These are phyloP conservation scores for Pseudanteris insignis DNA, from an alignment of 2,888 invertebrate species.

Conservation along the genomic window DNA sequence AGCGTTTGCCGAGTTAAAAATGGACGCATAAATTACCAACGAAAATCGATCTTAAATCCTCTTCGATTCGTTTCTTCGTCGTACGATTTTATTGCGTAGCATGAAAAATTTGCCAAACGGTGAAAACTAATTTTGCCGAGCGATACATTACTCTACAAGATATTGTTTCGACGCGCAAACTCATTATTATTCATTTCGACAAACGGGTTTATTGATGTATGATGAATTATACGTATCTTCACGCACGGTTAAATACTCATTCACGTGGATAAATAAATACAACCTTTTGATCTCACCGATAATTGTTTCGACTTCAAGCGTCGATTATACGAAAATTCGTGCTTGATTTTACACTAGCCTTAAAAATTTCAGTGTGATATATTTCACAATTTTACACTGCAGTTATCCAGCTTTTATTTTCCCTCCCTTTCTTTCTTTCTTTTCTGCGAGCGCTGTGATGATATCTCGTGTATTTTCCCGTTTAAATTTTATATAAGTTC, in stretches of 20 bases:
- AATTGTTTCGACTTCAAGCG: constrained; percentile 17
- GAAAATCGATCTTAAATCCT: constrained; percentile 51
- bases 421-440: background rate
- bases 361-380: too few species aligned
- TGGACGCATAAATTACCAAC: constrained; percentile 52
- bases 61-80: constrained; percentile 23
- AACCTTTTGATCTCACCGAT: constrained; percentile 19
- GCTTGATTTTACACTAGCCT: background rate
- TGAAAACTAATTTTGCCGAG: constrained; percentile 20
- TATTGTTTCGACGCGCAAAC: constrained; percentile 9
- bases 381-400: too few species aligned
- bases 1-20: constrained; percentile 49
- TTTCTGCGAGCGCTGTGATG: too few species aligned
- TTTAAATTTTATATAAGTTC: too few species aligned
- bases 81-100: constrained; percentile 8
- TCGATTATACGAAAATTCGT: constrained; percentile 7
- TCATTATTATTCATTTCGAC: constrained; percentile 16
- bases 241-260: constrained; percentile 14
- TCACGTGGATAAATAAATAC: constrained; percentile 19
- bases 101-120: constrained; percentile 11
- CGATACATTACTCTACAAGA: constrained; percentile 18
- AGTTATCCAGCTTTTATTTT: background rate
- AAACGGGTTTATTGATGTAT: constrained; percentile 20
- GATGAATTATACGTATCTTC: constrained; percentile 23
- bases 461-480: too few species aligned